These are phyloP conservation scores for Rhaphigaster nebulosa DNA, from an alignment of 2,888 invertebrate species.

Conservation along the genomic window DNA sequence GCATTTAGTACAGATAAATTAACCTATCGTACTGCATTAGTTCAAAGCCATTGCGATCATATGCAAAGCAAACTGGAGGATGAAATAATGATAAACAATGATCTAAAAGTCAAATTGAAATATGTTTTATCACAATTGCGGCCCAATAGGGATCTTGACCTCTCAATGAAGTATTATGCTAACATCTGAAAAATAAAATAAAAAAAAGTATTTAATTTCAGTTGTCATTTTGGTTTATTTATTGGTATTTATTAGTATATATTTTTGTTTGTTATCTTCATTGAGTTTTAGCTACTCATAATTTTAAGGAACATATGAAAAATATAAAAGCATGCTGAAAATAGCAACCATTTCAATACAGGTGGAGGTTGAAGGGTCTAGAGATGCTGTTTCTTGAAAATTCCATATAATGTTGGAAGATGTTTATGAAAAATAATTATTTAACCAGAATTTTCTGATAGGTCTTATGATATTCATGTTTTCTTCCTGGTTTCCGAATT, in stretches of 20 bases:
- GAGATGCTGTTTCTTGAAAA: too few relatives aligned
- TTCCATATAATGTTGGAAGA: too few relatives aligned
- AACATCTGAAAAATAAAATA: neutral
- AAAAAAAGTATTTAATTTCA: neutral
- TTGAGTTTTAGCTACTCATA: neutral
- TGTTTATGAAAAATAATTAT: too few relatives aligned
- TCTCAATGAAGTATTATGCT: neutral
- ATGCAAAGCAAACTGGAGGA: conserved; percentile 18
- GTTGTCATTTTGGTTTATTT: neutral
- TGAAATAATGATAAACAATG: neutral
- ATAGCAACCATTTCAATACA: too few relatives aligned
- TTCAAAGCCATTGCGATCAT: conserved; percentile 35
- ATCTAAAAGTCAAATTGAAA: conserved; percentile 37
- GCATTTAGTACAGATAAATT: conserved; percentile 43
- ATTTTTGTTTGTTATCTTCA: neutral
- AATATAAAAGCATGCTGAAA: too few relatives aligned
- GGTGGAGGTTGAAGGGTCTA: too few relatives aligned
- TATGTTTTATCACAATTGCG: conserved; percentile 6
- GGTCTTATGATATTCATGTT: too few relatives aligned
- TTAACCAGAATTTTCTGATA: too few relatives aligned
- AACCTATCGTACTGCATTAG: conserved; percentile 2
- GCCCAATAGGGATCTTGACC: conserved; percentile 10
- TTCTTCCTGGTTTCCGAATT: too few relatives aligned
- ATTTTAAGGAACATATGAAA: too few relatives aligned
- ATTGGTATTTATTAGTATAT: too few relatives aligned